These are phyloP conservation scores for Eupithecia subfuscata DNA, from an alignment of 2,888 invertebrate species.

Conservation along the genomic window DNA sequence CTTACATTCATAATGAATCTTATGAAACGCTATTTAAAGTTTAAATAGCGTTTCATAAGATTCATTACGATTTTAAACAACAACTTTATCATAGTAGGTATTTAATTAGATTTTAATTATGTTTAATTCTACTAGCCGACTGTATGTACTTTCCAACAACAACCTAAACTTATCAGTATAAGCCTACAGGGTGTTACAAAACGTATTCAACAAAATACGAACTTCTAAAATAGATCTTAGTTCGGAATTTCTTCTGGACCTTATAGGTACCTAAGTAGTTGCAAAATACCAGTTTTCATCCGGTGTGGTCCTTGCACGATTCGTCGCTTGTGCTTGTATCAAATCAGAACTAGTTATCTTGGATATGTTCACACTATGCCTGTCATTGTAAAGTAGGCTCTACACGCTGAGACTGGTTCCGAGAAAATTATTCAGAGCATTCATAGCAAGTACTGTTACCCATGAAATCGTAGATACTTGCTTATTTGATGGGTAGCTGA, in stretches of 20 bases:
- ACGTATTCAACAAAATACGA: background rate
- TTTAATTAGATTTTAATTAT: background rate
- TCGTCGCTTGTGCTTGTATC: conserved; percentile 14
- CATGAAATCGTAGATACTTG: no score
- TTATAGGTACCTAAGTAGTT: background rate
- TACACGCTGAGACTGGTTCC: background rate
- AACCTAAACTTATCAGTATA: background rate
- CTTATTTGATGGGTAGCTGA: background rate
- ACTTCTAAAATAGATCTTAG: background rate
- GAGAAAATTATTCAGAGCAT: background rate
- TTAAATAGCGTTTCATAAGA: background rate
- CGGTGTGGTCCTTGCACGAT: conserved; percentile 19
- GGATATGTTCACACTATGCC: conserved; percentile 15
- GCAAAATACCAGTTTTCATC: conserved; percentile 17
- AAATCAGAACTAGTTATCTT: conserved; percentile 23
- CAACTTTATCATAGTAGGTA: background rate
- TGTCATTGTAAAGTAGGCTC: conserved; percentile 2
- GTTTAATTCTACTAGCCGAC: background rate
- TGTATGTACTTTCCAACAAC: background rate
- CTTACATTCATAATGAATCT: background rate
- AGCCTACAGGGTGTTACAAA: background rate
- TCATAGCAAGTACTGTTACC: background rate
- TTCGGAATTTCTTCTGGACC: background rate
- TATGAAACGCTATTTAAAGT: background rate
- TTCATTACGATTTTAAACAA: background rate